phyloP scores from a whole-genome alignment of 1,140 invertebrate species.

The Orchesella cincta region DNA sequence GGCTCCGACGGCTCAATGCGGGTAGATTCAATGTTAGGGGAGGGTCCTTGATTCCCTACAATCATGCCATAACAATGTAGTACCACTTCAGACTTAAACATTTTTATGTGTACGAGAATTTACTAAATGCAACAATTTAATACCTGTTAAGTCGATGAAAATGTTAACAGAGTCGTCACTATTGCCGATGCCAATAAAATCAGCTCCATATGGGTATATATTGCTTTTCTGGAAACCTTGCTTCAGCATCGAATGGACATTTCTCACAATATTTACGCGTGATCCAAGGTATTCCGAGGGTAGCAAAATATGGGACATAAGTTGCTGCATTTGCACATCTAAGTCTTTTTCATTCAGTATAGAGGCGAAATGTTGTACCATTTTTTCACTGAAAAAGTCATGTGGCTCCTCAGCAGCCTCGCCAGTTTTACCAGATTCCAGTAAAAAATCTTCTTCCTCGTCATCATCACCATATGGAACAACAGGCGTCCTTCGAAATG shows the following conservation, averaged over 20 bases:
- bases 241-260: not conserved
- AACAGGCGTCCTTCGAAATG: not conserved
- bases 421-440: not conserved
- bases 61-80: not conserved
- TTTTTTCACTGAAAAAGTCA: slow-evolving; percentile 25
- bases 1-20: not conserved
- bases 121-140: not conserved
- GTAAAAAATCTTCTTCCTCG: not conserved
- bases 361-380: slow-evolving; percentile 19
- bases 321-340: not conserved
- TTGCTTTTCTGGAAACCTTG: not conserved
- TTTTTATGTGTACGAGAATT: not conserved
- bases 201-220: not conserved
- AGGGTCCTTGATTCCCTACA: slow-evolving; percentile 7
- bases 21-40: not conserved
- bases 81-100: not conserved
- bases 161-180: slow-evolving; percentile 16
- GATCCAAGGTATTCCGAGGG: not conserved
- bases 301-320: not conserved
- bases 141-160: slow-evolving; percentile 12
- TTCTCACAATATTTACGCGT: not conserved
- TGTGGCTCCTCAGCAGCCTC: not conserved
- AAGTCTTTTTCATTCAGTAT: not conserved
- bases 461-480: slow-evolving; percentile 13
- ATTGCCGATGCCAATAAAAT: slow-evolving; percentile 11